A percentile compares a stretch with the other conserved stretches of the same genome.
phyloP scores from a whole-genome alignment of 2,797 vertebrate genomes.

The Lepidocolaptes lacrymiger region DNA sequence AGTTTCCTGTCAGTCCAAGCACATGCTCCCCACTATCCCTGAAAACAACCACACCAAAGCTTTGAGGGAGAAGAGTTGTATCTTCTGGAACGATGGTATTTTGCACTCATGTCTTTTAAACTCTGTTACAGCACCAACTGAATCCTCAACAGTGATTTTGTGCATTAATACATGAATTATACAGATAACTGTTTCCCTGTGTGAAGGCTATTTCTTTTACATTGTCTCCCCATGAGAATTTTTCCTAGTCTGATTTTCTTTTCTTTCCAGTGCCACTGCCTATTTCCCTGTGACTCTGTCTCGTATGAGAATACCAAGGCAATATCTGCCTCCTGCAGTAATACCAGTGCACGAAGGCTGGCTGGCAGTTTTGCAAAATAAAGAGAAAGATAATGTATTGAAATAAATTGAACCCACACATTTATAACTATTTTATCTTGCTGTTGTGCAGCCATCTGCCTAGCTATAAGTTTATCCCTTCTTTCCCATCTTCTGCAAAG shows the following conservation, averaged over 20 bases:
- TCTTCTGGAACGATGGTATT: background rate
- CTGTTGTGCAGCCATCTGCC: background rate
- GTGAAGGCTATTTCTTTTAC: background rate
- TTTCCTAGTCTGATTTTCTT: background rate
- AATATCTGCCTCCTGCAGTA: background rate
- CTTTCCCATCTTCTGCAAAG: slow-evolving; percentile 2
- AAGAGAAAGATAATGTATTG: background rate
- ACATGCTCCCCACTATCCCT: background rate
- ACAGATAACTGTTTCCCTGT: background rate
- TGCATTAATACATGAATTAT: background rate
- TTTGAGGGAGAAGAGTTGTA: rapidly evolving
- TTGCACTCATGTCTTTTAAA: background rate
- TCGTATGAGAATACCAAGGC: background rate
- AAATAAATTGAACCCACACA: background rate
- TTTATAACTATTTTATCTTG: background rate
- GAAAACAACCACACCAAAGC: background rate
- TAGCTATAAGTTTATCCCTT: background rate
- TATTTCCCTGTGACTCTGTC: background rate
- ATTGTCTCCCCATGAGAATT: background rate
- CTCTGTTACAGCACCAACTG: background rate
- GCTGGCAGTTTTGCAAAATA: background rate
- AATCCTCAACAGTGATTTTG: background rate
- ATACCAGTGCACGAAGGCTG: background rate
- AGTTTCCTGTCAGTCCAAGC: background rate
- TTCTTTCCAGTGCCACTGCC: background rate